phyloP scores from a whole-genome alignment of 2,888 invertebrate genomes.

The Luperina testacea region DNA sequence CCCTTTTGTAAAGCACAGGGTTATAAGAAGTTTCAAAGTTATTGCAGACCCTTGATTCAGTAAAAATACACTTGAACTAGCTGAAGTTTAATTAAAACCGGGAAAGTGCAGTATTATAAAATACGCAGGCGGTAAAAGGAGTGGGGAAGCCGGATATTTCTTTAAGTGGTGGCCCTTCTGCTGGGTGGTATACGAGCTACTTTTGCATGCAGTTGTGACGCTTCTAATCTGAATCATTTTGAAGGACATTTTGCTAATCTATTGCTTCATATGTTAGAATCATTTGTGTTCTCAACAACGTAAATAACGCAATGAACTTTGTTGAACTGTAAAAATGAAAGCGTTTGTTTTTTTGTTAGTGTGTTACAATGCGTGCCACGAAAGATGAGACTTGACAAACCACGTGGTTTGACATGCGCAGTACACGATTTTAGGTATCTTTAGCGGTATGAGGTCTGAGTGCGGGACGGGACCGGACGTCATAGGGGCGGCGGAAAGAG shows the following conservation, averaged over 20 bases:
- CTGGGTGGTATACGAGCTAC: conserved; percentile 17
- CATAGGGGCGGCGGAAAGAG: too few relatives aligned
- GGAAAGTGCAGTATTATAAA: conserved; percentile 75
- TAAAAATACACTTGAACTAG: conserved; percentile 76
- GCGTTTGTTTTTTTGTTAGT: not conserved
- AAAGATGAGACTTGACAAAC: too few relatives aligned
- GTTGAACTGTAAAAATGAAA: not conserved
- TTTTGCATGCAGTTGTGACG: conserved; percentile 12
- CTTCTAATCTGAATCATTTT: not conserved
- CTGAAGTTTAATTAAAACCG: conserved; percentile 84
- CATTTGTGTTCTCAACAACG: too few relatives aligned
- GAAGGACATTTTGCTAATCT: not conserved
- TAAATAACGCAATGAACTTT: too few relatives aligned
- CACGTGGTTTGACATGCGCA: too few relatives aligned
- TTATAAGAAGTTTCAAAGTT: conserved; percentile 53
- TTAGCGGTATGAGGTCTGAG: too few relatives aligned
- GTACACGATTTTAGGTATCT: too few relatives aligned
- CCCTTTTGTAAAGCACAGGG: conserved; percentile 27
- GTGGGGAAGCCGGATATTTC: conserved; percentile 67
- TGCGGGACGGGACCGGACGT: too few relatives aligned
- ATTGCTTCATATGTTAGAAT: not conserved
- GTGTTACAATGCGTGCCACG: too few relatives aligned
- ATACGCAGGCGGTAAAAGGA: conserved; percentile 70
- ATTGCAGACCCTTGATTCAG: conserved; percentile 71
- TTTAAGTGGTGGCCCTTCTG: conserved; percentile 46